Base-by-base conservation (phyloP, 2,113 vertebrate genomes). In the Patagioenas fasciata region DNA sequence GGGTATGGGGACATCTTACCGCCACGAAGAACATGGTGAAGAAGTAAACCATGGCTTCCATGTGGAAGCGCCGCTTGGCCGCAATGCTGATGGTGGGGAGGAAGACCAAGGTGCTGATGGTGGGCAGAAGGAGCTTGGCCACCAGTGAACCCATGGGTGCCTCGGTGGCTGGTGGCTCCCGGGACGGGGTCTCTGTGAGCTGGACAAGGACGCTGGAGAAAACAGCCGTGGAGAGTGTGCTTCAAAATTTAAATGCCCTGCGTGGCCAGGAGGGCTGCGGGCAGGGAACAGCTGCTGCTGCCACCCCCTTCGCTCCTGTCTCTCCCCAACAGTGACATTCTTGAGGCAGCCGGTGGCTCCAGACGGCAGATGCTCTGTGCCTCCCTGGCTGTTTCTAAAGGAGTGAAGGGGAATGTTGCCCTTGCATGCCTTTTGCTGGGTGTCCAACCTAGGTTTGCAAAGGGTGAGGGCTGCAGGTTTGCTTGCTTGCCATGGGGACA, bases 1-100 rank as follows among this genome's bases (percentile, higher is more conserved):
- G 65, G 15, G 21, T 26, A 17, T 0, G 11, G 18, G 29, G 11
- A 0, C 19, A 47, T 80, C 99, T 99, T 97, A 99, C 99, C 98
- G 98, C 98, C 25, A 97, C 97, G 42, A 99, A 99, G 98, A 99
- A 99, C 98, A 98, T 99, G 92, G 99, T 99, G 98, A 99, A 99
- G 97, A 99, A 99, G 93, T 99, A 99, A 80, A 99, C 98, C 99
- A 99, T 99, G 91, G 99, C 99, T 96, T 99, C 99, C 99, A 99
- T 99, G 98, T 99, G 99, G 97, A 99, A 99, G 16, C 98, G 98
- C 69, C 99, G 97, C 96, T 98, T 99, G 97, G 99, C 98, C 0
- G 99, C 99, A 4, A 99, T 97, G 70, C 99, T 99, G 98, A 98
- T 97, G 7, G 98, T 97, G 31, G 99, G 99, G 69, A 99, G 98